These are phyloP conservation scores for Podarcis cretensis DNA, from an alignment of 2,113 vertebrate species.

Conservation along the genomic window DNA sequence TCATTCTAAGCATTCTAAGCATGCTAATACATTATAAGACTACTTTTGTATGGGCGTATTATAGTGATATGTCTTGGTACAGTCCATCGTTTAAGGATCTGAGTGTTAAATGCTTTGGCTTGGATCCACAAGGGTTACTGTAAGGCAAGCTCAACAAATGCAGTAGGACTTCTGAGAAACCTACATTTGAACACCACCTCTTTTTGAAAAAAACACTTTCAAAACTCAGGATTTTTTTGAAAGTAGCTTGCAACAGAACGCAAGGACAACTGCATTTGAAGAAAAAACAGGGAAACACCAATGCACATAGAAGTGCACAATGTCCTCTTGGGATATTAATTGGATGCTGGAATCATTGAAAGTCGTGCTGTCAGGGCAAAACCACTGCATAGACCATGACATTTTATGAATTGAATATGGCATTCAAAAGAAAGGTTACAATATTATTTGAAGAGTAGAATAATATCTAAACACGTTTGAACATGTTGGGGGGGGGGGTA, in stretches of 20 bases:
- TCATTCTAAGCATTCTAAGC: neutral
- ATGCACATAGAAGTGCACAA: neutral
- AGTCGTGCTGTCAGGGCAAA: conserved; percentile 59
- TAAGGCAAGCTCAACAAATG: neutral
- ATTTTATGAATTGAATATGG: conserved; percentile 67
- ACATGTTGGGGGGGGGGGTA: neutral
- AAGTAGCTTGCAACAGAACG: neutral
- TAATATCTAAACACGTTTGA: conserved; percentile 59
- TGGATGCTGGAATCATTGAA: neutral
- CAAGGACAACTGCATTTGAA: neutral
- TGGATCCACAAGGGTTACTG: neutral
- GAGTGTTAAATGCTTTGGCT: neutral
- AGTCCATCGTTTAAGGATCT: neutral
- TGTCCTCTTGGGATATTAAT: neutral
- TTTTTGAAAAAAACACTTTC: neutral
- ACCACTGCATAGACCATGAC: conserved; percentile 61
- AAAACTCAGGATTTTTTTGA: neutral
- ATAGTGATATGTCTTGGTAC: neutral
- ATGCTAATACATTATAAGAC: neutral
- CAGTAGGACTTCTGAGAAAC: neutral
- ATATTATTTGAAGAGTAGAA: conserved; percentile 63
- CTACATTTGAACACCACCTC: neutral
- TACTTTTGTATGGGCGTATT: neutral
- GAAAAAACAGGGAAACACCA: neutral
- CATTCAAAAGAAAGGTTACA: conserved; percentile 68